Base-by-base conservation (phyloP, 2,888 invertebrate species). In the Eupeodes latifasciatus region DNA sequence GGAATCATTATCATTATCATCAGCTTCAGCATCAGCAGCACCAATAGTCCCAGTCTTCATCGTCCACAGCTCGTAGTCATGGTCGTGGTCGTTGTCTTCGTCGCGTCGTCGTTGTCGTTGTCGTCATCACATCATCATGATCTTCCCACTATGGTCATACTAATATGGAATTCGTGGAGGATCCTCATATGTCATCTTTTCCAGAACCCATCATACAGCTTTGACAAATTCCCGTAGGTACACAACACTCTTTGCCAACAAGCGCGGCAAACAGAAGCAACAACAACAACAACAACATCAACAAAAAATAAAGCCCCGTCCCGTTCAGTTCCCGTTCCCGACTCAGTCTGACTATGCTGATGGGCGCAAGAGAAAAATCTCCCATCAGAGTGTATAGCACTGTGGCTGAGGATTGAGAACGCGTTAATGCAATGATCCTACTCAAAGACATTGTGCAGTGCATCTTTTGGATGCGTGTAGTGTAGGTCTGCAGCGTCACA, bases 151-250 rank as follows among this genome's bases (percentile, higher is more conserved):
- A 89, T 89, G 89, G 89, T 89, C 89, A 89, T 85, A 85, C 85
- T 89, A 89, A 89, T 89, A 89, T 85, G 89, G 89, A 88, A 81
- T 85, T 89, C 85, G 90, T 84, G 87, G 89, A 83, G 89, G 90
- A 89, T 87, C 89, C 90, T 90, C 90, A 89, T 89, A 90, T 90
- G 90, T 90, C 90, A 90, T 90, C 90, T 90, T 90, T 89, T 90
- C 81, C 90, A 90, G 89, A 90, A 90, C 86, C 88, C 90, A 90
- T 90, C 90, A 90, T 87, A 81, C 85, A 89, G 89, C 90, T 90
- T 90, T 90, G 90, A 90, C 90, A 90, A 90, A 90, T 90, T 90
- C 90, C 89, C 89, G 89, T 88, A 89, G 89, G 82, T 88, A 88
- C 81, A 69, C 61, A 80, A 72, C 55, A 72, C 55, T 57, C 83